Evolutionary conservation across 2,888 invertebrate genomes (phyloP).

Genomic region (Drosophila sordidapex): DNA sequence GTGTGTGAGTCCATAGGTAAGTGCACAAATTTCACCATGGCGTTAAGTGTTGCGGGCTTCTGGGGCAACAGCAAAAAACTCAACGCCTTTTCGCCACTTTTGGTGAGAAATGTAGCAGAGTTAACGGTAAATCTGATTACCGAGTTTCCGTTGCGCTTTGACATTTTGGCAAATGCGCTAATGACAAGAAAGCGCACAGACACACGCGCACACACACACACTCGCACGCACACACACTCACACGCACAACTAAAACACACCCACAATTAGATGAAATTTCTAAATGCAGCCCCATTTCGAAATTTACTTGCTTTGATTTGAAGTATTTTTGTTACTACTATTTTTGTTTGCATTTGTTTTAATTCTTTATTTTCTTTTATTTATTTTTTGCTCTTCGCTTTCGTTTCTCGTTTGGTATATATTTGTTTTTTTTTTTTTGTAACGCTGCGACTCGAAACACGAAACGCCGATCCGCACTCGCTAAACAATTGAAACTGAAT

Average conservation of each 20-base stretch:
- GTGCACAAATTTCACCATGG: conserved; percentile 40
- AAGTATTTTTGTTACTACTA: conserved; percentile 19
- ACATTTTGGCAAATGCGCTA: conserved; percentile 67
- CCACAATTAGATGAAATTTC: conserved; percentile 15
- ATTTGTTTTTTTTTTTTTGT: conserved; percentile 5
- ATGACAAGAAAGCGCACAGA: conserved; percentile 58
- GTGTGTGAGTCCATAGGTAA: background rate
- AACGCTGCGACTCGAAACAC: conserved; percentile 60
- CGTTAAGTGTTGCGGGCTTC: conserved; percentile 18
- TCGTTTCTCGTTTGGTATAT: conserved; percentile 49
- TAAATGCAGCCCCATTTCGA: conserved; percentile 40
- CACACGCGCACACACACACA: conserved; percentile 6
- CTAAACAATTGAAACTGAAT: conserved; percentile 84
- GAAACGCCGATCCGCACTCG: conserved; percentile 82
- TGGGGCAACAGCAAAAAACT: conserved; percentile 17
- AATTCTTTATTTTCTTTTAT: conserved; percentile 27
- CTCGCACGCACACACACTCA: conserved; percentile 15
- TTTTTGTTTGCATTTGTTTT: conserved; percentile 36
- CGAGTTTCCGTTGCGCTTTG: conserved; percentile 68
- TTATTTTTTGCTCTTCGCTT: conserved; percentile 36
- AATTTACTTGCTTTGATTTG: conserved; percentile 35
- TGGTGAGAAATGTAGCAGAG: conserved; percentile 56
- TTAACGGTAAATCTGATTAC: conserved; percentile 62
- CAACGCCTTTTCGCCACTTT: conserved; percentile 47
- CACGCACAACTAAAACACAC: conserved; percentile 11